Base-by-base conservation (phyloP, 64 coral and sea anemone genomes). In the Montipora cactus region DNA sequence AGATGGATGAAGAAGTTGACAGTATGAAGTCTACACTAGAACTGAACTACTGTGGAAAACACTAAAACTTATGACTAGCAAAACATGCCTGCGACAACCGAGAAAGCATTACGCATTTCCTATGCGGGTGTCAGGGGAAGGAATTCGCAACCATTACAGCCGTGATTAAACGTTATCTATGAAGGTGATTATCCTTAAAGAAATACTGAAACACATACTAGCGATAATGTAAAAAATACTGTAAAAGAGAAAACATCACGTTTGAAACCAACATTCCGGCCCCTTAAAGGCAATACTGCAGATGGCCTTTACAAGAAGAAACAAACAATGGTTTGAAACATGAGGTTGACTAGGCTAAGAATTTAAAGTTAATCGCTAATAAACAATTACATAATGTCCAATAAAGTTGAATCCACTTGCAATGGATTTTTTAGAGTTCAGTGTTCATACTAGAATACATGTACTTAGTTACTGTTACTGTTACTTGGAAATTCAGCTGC, bases 31-130 rank as follows among this genome's bases (percentile, higher is more conserved):
- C n/a, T 74, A 74, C 20, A 74, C 70, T 22, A 74, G 70, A 74
- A 74, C 70, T 74, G 20, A 74, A 74, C 70, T 28, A 21, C 70
- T 28, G 20, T 37, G n/a, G 70, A 74, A 74, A 74, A 15, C 0
- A 70, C 67, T 70, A 70, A 70, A 70, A 28, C 70, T 74, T 74
- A 74, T 74, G 70, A 74, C 70, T 74, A 74, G 70, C 70, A 74
- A 74, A 74, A 74, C 70, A 7, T 74, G 28, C 28, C 23, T 28
- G 20, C 21, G n/a, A 74, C n/a, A 9, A 74, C 18, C 70, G 21
- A 37, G 70, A 73, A 73, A 74, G n/a, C 70, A 28, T 74, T 25
- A 9, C 70, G 28, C 28, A 28, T 28, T 28, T 28, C 28, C 28
- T 28, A 28, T 28, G 28, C 28, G 28, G 28, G 28, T 28, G 1